phyloP scores from a whole-genome alignment of 2,797 vertebrate species.

The Anguilla pacifica region DNA sequence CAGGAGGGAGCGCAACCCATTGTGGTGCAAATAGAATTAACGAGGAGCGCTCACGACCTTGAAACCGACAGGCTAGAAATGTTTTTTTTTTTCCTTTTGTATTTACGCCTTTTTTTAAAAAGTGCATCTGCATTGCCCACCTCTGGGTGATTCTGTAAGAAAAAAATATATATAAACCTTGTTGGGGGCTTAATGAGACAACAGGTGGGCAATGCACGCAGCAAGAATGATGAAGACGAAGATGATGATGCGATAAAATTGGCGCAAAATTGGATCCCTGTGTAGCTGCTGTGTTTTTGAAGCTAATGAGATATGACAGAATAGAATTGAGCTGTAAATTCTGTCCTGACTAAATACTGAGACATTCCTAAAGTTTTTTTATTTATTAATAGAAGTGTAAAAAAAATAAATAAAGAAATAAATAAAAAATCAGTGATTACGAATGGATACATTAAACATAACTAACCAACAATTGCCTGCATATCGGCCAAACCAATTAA shows the following conservation, averaged over 20 bases:
- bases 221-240: neutral
- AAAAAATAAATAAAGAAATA: neutral
- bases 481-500: neutral
- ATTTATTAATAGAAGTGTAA: neutral
- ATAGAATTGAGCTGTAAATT: conserved; percentile 4
- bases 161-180: neutral
- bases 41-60: conserved; percentile 8
- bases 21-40: conserved; percentile 18
- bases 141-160: neutral
- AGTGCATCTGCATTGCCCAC: neutral
- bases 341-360: neutral
- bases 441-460: neutral
- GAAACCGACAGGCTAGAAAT: neutral
- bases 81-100: neutral
- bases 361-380: neutral
- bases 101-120: neutral
- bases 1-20: neutral
- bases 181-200: neutral
- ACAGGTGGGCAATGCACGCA: neutral
- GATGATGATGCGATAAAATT: neutral
- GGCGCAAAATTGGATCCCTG: neutral
- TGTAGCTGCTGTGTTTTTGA: conserved; percentile 11
- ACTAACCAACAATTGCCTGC: neutral
- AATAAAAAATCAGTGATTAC: too few relatives aligned
- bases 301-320: conserved; percentile 1